Conservation (phyloP, 2,113 vertebrate genomes). For the Callospermophilus lateralis region DNA sequence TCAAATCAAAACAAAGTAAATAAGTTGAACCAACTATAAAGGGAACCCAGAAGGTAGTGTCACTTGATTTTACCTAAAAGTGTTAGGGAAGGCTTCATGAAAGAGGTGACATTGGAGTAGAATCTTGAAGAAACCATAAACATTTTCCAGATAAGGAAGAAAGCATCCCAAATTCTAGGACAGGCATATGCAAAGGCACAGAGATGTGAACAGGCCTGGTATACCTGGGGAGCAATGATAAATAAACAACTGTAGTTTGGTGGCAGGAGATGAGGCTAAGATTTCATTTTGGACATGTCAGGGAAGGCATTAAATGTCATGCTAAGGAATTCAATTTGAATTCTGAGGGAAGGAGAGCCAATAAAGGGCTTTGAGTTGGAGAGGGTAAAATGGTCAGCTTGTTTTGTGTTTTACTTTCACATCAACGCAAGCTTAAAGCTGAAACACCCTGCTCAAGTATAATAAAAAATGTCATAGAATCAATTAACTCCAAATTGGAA, state of each 20-base stretch:
- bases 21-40: background rate
- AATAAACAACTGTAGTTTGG: background rate
- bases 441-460: background rate
- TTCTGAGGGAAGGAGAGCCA: background rate
- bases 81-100: background rate
- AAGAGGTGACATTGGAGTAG: background rate
- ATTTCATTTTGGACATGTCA: background rate
- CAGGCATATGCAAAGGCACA: background rate
- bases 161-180: background rate
- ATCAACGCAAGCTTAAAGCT: background rate
- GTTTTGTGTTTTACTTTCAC: background rate
- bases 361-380: background rate
- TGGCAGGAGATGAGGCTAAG: background rate
- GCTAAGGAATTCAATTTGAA: conserved; percentile 23
- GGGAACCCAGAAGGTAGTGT: background rate
- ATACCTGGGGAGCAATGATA: background rate
- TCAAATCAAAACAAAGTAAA: conserved; percentile 27
- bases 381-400: background rate
- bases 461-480: conserved; percentile 6
- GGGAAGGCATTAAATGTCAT: conserved; percentile 4
- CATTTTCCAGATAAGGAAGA: background rate
- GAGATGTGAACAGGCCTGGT: background rate
- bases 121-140: background rate
- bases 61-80: background rate
- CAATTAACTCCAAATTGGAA: background rate